These are phyloP conservation scores for Nyctibius bracteatus DNA, from an alignment of 2,113 vertebrate genomes.

Conservation along the genomic window DNA sequence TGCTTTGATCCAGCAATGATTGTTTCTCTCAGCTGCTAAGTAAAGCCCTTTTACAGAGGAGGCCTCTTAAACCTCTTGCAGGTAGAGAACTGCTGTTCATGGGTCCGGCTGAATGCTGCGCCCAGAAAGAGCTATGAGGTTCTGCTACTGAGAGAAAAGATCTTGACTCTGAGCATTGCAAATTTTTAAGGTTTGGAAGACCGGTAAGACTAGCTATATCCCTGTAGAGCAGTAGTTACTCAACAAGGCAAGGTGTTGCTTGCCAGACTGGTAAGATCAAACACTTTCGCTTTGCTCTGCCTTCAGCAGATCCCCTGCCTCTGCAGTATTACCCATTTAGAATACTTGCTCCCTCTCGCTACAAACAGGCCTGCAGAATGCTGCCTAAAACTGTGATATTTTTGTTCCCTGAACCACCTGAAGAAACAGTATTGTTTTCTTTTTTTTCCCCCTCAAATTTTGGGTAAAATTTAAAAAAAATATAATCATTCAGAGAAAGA, in stretches of 20 bases:
- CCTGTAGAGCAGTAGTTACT: not conserved
- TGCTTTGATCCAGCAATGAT: not conserved
- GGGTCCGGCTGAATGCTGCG: not conserved
- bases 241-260: not conserved
- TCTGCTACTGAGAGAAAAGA: not conserved
- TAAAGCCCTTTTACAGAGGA: not conserved
- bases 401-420: not conserved
- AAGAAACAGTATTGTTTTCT: not conserved
- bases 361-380: not conserved
- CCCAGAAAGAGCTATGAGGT: not conserved
- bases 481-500: not conserved
- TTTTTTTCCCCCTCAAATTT: accelerated
- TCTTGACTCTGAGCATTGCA: not conserved
- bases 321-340: not conserved
- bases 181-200: not conserved
- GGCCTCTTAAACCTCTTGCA: not conserved
- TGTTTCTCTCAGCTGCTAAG: not conserved
- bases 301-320: not conserved
- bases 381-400: not conserved
- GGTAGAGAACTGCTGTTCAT: not conserved
- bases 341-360: not conserved
- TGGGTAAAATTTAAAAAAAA: not conserved
- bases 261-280: not conserved
- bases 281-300: not conserved
- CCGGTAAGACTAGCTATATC: not conserved